A percentile compares a stretch with the other conserved stretches of the same genome.
phyloP scores from a whole-genome alignment of 1,140 invertebrate species.

The Wiebesia pumilae region DNA sequence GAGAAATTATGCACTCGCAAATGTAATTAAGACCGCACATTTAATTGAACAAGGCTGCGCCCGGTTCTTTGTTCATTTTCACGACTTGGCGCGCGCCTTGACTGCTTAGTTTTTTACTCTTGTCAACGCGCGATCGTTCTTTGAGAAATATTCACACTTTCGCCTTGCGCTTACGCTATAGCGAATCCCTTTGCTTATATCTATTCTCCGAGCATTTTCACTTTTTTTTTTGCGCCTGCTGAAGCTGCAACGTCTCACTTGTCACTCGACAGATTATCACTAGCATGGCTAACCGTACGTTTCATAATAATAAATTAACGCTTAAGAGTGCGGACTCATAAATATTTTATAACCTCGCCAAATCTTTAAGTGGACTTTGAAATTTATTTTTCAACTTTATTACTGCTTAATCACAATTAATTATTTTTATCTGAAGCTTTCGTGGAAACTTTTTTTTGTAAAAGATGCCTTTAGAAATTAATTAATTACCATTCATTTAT shows the following conservation, averaged over 20 bases:
- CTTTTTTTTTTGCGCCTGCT: not conserved
- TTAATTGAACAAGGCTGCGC: constrained; percentile 57
- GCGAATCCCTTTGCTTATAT: too few species aligned
- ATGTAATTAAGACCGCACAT: constrained; percentile 62
- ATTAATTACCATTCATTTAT: too few species aligned
- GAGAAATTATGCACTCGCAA: constrained; percentile 62
- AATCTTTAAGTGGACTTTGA: too few species aligned
- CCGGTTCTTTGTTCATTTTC: constrained; percentile 28
- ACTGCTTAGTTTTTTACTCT: not conserved
- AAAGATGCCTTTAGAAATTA: too few species aligned
- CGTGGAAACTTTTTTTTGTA: too few species aligned
- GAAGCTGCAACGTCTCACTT: not conserved
- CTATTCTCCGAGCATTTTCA: not conserved
- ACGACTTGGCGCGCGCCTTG: not conserved
- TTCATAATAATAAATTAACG: too few species aligned
- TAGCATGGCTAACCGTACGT: too few species aligned
- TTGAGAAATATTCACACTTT: constrained; percentile 60
- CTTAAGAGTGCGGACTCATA: too few species aligned
- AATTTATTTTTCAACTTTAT: too few species aligned
- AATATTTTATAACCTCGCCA: too few species aligned
- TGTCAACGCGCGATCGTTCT: not conserved
- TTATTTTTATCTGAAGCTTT: too few species aligned
- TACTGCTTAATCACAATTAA: too few species aligned
- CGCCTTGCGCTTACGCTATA: constrained; percentile 20
- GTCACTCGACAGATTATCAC: not conserved